Base-by-base conservation (phyloP, 2,888 invertebrate genomes). In the Zhuqinia jingwanae region DNA sequence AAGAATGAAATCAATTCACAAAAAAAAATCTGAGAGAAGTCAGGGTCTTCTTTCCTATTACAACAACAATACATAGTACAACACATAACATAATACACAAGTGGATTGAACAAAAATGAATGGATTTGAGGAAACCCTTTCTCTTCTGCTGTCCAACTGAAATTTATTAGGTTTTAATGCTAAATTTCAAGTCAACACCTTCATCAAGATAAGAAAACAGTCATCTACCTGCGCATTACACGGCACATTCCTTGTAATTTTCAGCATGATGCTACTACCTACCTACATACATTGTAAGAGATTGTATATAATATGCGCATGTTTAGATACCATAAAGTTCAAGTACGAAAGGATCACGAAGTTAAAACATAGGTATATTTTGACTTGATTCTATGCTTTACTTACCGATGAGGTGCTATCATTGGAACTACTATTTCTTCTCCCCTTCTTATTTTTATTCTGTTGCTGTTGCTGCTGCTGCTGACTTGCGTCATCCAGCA, bases 341-440 rank as follows among this genome's bases (percentile, higher is more conserved):
- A 73, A 73, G 73, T 73, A 50, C 50, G n/a, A 47, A 53, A 73
- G 5, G 53, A 50, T 73, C 73, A 73, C 73, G 73, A 73, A 73
- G 47, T 73, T 73, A 50, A 50, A 73, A 73, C 73, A 73, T 73
- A 75, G n/a, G 36, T 36, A 3, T 6, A 6, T 36, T 36, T 6
- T 36, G 36, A 36, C 50, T 5, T 45, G 47, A 68, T 70, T 22
- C 45, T 70, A 47, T 70, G 11, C 15, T 53, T 53, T n/a, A 70
- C 79, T 86, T 83, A 87, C 87, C 82, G 87, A 82, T n/a, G 68
- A 65, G 5, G 63, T 58, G 63, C 87, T 82, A 36, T 77, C 82
- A 63, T 82, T 82, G 17, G 79, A 77, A 50, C 80, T 85, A 27
- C 79, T 80, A 63, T 84, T 75, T 58, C 84, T 47, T 56, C 84